A percentile compares a stretch with the other conserved stretches of the same genome.
phyloP scores from a whole-genome alignment of 1,140 invertebrate genomes.

The Cotesia chilonis region DNA sequence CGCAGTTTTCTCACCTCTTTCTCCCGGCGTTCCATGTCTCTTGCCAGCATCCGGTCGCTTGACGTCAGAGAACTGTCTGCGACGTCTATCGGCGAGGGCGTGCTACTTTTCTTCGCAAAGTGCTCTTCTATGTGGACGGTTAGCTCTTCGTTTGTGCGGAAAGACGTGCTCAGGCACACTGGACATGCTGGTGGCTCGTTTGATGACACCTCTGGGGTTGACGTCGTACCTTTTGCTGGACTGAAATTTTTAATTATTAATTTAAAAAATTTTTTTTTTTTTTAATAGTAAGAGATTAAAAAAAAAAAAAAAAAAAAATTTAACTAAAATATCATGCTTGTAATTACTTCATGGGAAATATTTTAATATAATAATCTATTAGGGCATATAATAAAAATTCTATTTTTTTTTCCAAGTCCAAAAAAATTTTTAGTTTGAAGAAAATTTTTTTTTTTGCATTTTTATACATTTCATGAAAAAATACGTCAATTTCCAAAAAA shows the following conservation, averaged over 20 bases:
- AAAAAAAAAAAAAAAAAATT: no score
- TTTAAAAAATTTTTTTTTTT: no score
- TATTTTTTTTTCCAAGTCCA: no score
- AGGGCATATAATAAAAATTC: no score
- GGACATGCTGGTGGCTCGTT: constrained; percentile 64
- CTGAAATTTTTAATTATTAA: constrained; percentile 37
- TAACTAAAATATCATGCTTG: no score
- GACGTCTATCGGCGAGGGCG: constrained; percentile 58
- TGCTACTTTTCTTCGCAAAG: constrained; percentile 66
- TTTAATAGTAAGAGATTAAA: no score
- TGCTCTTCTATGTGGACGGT: constrained; percentile 77
- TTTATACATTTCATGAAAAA: no score
- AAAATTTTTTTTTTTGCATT: no score
- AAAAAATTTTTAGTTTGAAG: no score
- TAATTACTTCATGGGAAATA: no score
- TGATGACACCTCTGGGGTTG: constrained; percentile 51
- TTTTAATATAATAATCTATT: no score
- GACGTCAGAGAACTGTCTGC: constrained; percentile 62
- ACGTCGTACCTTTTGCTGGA: constrained; percentile 57
- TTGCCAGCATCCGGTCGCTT: constrained; percentile 68
- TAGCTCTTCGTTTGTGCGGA: constrained; percentile 66
- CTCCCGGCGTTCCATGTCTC: constrained; percentile 73
- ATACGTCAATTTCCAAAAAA: no score
- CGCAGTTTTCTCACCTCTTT: constrained; percentile 75
- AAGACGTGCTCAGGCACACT: constrained; percentile 66